Evolutionary conservation across 2,113 vertebrate species (phyloP).

Genomic region (Acrocephalus arundinaceus): DNA sequence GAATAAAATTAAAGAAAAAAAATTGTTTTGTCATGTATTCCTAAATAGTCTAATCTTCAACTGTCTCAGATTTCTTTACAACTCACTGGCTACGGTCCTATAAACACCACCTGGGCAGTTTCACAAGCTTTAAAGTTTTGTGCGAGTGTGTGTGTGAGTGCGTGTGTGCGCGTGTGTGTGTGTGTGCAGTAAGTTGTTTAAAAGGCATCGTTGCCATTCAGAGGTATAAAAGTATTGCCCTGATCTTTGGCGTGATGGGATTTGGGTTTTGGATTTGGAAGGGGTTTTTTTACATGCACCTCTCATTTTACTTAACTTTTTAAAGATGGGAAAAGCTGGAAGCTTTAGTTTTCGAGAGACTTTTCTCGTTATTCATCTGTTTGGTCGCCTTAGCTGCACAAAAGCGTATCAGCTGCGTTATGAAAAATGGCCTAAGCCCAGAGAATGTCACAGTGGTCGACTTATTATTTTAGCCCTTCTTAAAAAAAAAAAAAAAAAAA

Average conservation of each 20-base stretch:
- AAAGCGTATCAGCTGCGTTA: slow-evolving; percentile 89
- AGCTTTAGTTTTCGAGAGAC: slow-evolving; percentile 76
- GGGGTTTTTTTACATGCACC: slow-evolving; percentile 57
- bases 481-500: slow-evolving; percentile 75
- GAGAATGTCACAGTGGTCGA: slow-evolving; percentile 97
- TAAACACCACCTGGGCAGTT: slow-evolving; percentile 77
- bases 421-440: slow-evolving; percentile 91
- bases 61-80: slow-evolving; percentile 66
- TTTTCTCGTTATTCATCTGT: slow-evolving; percentile 84
- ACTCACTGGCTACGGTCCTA: slow-evolving; percentile 64
- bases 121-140: slow-evolving; percentile 77
- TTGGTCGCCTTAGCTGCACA: slow-evolving; percentile 88
- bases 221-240: slow-evolving; percentile 74
- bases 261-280: slow-evolving; percentile 9
- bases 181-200: slow-evolving; percentile 68
- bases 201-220: slow-evolving; percentile 69
- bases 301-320: slow-evolving; percentile 79
- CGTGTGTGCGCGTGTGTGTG: background rate
- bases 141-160: slow-evolving; percentile 18
- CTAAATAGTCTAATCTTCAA: slow-evolving; percentile 47
- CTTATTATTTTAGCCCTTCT: slow-evolving; percentile 89
- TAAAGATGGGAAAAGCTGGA: slow-evolving; percentile 75
- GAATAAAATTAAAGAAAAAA: background rate
- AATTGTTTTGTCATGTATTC: background rate
- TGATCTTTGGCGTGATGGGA: slow-evolving; percentile 64